These are phyloP conservation scores for Exocentrus adspersus DNA, from an alignment of 2,888 invertebrate species.

Conservation along the genomic window DNA sequence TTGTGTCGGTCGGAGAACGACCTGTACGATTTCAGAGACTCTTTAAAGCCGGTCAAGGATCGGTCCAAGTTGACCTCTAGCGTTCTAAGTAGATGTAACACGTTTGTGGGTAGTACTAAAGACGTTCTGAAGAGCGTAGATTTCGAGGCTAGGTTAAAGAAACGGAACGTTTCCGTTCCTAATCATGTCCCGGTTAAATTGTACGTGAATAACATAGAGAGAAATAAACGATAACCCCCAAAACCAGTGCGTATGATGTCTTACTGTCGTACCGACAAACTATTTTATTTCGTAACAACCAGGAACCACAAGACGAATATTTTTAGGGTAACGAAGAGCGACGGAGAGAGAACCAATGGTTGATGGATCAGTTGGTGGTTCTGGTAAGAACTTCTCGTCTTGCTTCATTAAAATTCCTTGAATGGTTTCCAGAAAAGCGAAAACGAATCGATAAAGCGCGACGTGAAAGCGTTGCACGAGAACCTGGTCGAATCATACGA, in stretches of 20 bases:
- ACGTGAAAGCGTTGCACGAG: slow-evolving; percentile 12
- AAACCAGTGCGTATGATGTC: no score
- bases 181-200: slow-evolving; percentile 51
- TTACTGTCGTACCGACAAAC: no score
- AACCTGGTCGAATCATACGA: slow-evolving; percentile 6
- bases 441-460: slow-evolving; percentile 26
- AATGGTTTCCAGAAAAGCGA: slow-evolving; percentile 26
- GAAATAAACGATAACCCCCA: slow-evolving; percentile 24
- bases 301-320: slow-evolving; percentile 17
- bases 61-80: slow-evolving; percentile 45
- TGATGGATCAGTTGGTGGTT: slow-evolving; percentile 1
- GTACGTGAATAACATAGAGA: slow-evolving; percentile 51
- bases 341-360: slow-evolving; percentile 9
- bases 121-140: slow-evolving; percentile 31
- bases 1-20: slow-evolving; percentile 51
- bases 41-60: slow-evolving; percentile 46
- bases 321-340: slow-evolving; percentile 30
- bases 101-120: slow-evolving; percentile 39
- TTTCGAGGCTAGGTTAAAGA: slow-evolving; percentile 32
- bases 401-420: no score
- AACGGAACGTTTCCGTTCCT: slow-evolving; percentile 39
- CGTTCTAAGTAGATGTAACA: slow-evolving; percentile 40
- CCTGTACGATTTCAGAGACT: slow-evolving; percentile 39
- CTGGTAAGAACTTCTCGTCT: no score
- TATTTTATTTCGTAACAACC: no score